Evolutionary conservation across 2,888 invertebrate genomes (phyloP).

Genomic region (Yponomeuta sedellus): DNA sequence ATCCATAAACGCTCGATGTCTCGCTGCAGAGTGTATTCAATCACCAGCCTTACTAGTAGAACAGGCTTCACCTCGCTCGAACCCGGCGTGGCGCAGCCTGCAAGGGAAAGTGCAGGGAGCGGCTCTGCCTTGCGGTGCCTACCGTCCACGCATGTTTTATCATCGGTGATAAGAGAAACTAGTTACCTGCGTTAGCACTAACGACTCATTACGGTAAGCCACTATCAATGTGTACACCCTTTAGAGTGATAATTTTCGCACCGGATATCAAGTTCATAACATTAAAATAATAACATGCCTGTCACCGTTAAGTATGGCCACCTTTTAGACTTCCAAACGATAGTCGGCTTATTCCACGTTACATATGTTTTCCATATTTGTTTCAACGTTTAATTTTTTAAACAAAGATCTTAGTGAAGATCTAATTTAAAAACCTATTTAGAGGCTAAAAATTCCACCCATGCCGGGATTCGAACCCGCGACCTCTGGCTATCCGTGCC

Average conservation of each 20-base stretch:
- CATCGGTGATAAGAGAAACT: slow-evolving; percentile 71
- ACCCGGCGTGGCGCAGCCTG: slow-evolving; percentile 32
- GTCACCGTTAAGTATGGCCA: slow-evolving; percentile 9
- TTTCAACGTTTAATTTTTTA: too few relatives aligned
- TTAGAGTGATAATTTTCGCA: slow-evolving; percentile 26
- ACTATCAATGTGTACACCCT: slow-evolving; percentile 29
- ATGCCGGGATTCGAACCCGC: too few relatives aligned
- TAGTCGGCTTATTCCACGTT: too few relatives aligned
- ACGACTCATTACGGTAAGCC: slow-evolving; percentile 47
- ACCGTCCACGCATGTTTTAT: slow-evolving; percentile 65
- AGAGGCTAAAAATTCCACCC: too few relatives aligned
- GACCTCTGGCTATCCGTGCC: too few relatives aligned
- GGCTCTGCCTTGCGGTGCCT: slow-evolving; percentile 32
- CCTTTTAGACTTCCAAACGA: neutral
- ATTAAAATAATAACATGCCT: slow-evolving; percentile 14
- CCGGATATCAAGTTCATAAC: slow-evolving; percentile 27
- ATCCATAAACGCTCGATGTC: slow-evolving; percentile 47
- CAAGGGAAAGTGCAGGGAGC: slow-evolving; percentile 66
- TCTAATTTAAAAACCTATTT: too few relatives aligned
- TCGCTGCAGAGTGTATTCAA: slow-evolving; percentile 49
- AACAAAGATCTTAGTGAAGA: too few relatives aligned
- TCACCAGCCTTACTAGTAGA: slow-evolving; percentile 43
- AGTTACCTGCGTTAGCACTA: slow-evolving; percentile 40
- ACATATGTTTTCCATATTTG: too few relatives aligned
- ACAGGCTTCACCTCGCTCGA: slow-evolving; percentile 50